Percentiles rank a stretch among this genome's conserved stretches.
These are phyloP conservation scores for Solen grandis DNA, from an alignment of 1,140 invertebrate species.

Conservation along the genomic window DNA sequence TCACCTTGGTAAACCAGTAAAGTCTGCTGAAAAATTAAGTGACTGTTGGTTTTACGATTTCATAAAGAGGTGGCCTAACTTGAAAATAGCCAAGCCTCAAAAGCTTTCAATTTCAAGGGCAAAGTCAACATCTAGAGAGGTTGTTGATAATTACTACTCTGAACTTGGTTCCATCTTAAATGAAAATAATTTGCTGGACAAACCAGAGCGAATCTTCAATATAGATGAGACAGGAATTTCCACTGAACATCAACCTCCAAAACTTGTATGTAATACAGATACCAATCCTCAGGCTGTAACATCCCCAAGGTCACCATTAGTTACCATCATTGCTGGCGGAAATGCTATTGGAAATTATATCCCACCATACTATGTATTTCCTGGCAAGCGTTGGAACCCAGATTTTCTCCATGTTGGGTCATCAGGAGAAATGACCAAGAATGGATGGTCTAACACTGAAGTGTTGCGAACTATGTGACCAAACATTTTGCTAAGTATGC, in stretches of 20 bases:
- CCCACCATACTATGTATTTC: conserved; percentile 24
- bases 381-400: not conserved
- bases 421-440: conserved; percentile 28
- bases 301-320: conserved; percentile 28
- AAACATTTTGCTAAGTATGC: conserved; percentile 78
- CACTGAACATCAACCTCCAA: conserved; percentile 46
- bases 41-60: conserved; percentile 31
- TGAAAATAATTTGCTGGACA: not conserved
- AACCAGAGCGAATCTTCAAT: conserved; percentile 23
- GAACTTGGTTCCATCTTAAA: not conserved
- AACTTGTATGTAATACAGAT: conserved; percentile 26
- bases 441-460: conserved; percentile 21
- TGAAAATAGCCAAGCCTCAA: not conserved
- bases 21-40: conserved; percentile 11
- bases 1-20: conserved; percentile 20
- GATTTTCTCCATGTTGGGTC: conserved; percentile 5
- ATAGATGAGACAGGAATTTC: conserved; percentile 60
- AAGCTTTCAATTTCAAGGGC: conserved; percentile 1
- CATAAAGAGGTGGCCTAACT: conserved; percentile 22
- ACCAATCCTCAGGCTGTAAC: conserved; percentile 25
- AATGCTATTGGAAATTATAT: conserved; percentile 40
- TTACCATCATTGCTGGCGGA: conserved; percentile 35
- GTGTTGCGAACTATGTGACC: conserved; percentile 66
- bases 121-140: not conserved
- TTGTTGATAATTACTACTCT: not conserved